Evolutionary conservation across 2,888 invertebrate genomes (phyloP).

Genomic region (Linnaemya tessellans): DNA sequence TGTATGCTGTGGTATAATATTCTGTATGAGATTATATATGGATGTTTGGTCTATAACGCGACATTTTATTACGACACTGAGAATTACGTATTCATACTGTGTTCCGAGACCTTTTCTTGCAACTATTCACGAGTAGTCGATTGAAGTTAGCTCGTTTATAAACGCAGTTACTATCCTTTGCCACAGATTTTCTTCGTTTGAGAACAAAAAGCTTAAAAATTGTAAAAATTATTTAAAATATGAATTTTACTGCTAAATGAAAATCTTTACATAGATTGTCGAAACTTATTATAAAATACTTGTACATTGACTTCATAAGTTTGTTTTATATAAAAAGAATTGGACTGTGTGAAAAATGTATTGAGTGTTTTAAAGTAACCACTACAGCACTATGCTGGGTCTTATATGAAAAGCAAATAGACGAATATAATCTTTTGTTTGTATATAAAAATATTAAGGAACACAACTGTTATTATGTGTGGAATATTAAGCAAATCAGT

Average conservation of each 20-base stretch:
- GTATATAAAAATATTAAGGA: slow-evolving; percentile 55
- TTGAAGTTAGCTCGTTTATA: slow-evolving; percentile 46
- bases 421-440: slow-evolving; percentile 68
- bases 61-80: slow-evolving; percentile 3
- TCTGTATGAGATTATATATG: no score
- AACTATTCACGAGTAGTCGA: slow-evolving; percentile 57
- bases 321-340: slow-evolving; percentile 34
- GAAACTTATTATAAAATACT: slow-evolving; percentile 10
- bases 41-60: no score
- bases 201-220: slow-evolving; percentile 33
- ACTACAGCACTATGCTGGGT: slow-evolving; percentile 67
- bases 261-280: not conserved
- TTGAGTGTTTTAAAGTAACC: slow-evolving; percentile 66
- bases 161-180: slow-evolving; percentile 63
- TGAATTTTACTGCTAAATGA: not conserved
- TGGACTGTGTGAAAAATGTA: slow-evolving; percentile 60
- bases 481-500: not conserved
- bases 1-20: no score
- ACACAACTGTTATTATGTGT: not conserved
- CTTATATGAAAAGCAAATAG: slow-evolving; percentile 65
- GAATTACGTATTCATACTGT: not conserved
- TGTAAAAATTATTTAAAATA: slow-evolving; percentile 3
- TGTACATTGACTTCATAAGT: slow-evolving; percentile 10
- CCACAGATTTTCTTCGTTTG: slow-evolving; percentile 49
- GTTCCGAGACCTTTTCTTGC: slow-evolving; percentile 1